A percentile compares a stretch with the other conserved stretches of the same genome.
Evolutionary conservation across 2,888 invertebrate species (phyloP).

Genomic region (Eristalis pertinax): DNA sequence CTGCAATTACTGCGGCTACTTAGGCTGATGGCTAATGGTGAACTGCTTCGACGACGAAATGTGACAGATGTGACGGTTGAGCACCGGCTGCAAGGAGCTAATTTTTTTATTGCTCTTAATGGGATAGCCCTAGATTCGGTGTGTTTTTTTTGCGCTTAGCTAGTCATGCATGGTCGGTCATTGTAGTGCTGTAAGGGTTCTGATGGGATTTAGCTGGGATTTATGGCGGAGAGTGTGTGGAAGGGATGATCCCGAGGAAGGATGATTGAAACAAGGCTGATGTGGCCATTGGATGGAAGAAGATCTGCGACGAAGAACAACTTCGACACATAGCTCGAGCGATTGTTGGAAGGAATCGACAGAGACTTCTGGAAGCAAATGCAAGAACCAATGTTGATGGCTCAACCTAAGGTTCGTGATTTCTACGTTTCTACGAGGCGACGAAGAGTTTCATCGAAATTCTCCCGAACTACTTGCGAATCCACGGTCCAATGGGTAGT

Average conservation of each 20-base stretch:
- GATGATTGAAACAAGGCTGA: neutral
- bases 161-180: slow-evolving; percentile 9
- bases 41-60: slow-evolving; percentile 27
- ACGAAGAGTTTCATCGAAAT: no score
- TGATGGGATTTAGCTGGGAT: neutral
- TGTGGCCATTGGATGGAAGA: no score
- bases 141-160: slow-evolving; percentile 10
- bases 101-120: slow-evolving; percentile 66
- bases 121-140: slow-evolving; percentile 18
- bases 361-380: no score
- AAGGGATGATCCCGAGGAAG: neutral
- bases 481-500: no score
- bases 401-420: no score
- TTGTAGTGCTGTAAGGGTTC: neutral
- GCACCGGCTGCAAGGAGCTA: slow-evolving; percentile 35
- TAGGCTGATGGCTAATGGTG: slow-evolving; percentile 22
- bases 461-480: no score
- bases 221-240: neutral
- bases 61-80: slow-evolving; percentile 64
- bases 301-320: no score
- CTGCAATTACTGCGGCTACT: slow-evolving; percentile 70
- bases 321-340: no score
- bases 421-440: no score
- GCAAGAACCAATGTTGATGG: no score
- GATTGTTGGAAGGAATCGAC: no score